Evolutionary conservation across 2,888 invertebrate genomes (phyloP).

Genomic region (Thumatha senex): DNA sequence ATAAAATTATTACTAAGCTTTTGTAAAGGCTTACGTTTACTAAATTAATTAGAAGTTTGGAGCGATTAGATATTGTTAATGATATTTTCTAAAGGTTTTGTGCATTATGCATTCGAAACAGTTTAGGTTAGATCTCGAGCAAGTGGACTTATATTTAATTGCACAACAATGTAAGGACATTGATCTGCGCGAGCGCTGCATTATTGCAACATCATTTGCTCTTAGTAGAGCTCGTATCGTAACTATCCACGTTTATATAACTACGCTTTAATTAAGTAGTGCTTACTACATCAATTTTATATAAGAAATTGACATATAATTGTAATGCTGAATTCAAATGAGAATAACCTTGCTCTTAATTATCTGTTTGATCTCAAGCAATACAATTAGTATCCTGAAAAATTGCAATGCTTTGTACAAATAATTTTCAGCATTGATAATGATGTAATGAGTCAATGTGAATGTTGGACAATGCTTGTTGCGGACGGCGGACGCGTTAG

Average conservation of each 20-base stretch:
- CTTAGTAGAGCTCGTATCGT: constrained; percentile 20
- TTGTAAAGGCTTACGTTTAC: no score
- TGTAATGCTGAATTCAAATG: background rate
- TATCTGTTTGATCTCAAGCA: background rate
- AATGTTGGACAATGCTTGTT: constrained; percentile 29
- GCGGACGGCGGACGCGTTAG: constrained; percentile 34
- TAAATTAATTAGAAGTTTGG: no score
- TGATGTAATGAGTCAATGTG: constrained; percentile 32
- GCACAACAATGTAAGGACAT: constrained; percentile 39
- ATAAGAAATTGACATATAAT: background rate
- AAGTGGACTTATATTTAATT: constrained; percentile 44
- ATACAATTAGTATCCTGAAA: background rate
- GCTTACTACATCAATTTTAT: background rate
- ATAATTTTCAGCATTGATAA: background rate
- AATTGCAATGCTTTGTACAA: background rate
- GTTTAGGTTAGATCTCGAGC: constrained; percentile 34
- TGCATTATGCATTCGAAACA: constrained; percentile 11
- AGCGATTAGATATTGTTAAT: no score
- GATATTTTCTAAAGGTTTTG: no score
- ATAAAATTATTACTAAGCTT: no score
- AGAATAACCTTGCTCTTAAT: background rate
- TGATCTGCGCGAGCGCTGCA: constrained; percentile 27
- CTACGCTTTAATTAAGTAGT: constrained; percentile 12
- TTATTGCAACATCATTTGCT: constrained; percentile 32
- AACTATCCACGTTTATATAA: constrained; percentile 15